phyloP scores from a whole-genome alignment of 2,888 invertebrate genomes.

The Thymelicus acteon region DNA sequence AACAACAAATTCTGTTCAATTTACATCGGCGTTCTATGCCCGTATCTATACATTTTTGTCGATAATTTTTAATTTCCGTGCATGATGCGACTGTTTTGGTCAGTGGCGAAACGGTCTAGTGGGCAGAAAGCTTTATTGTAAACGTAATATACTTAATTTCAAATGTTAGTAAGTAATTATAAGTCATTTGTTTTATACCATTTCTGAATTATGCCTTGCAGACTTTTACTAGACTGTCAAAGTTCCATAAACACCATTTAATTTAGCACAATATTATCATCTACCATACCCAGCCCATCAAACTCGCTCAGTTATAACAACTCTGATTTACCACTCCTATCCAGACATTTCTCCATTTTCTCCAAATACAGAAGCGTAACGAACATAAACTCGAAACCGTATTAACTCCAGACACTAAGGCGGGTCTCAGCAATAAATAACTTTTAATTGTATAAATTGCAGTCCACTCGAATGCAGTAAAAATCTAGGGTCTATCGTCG shows the following conservation, averaged over 20 bases:
- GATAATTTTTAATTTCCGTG: too few relatives aligned
- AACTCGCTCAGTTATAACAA: conserved; percentile 5
- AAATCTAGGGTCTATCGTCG: conserved; percentile 33
- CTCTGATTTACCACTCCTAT: conserved; percentile 27
- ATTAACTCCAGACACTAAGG: conserved; percentile 5
- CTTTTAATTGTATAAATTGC: conserved; percentile 37
- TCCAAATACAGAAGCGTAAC: conserved; percentile 37
- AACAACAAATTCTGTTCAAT: too few relatives aligned
- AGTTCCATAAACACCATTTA: not conserved
- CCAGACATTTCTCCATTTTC: conserved; percentile 32
- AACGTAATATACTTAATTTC: too few relatives aligned
- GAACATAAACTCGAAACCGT: conserved; percentile 28
- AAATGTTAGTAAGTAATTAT: too few relatives aligned
- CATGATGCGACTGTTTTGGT: too few relatives aligned
- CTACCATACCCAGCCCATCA: conserved; percentile 8
- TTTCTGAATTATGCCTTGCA: too few relatives aligned
- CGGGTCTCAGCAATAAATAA: conserved; percentile 31
- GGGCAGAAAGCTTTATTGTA: too few relatives aligned
- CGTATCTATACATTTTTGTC: too few relatives aligned
- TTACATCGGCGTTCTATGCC: too few relatives aligned
- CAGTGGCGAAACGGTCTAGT: too few relatives aligned
- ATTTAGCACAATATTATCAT: conserved; percentile 4
- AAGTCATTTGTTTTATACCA: too few relatives aligned
- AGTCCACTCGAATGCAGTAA: conserved; percentile 23
- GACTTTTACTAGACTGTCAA: too few relatives aligned